Percentiles rank a stretch among this genome's conserved stretches.
These are phyloP conservation scores for Oncorhynchus keta DNA, from an alignment of 2,113 vertebrate species.

Conservation along the genomic window DNA sequence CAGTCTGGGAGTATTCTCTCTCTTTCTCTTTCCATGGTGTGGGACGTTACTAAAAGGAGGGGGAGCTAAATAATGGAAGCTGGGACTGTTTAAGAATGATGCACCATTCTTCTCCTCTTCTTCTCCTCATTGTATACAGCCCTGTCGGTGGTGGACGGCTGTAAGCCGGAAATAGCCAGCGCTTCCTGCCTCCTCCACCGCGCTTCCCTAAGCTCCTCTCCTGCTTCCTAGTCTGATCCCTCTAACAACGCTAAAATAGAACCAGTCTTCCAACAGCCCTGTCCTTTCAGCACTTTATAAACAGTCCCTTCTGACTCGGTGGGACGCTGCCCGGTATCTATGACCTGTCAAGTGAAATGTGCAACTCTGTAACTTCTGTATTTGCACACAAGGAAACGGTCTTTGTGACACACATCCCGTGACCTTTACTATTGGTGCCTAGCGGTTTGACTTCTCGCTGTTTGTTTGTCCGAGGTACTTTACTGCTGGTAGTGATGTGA, in stretches of 20 bases:
- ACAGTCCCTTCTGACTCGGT: conserved; percentile 35
- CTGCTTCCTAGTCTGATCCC: conserved; percentile 30
- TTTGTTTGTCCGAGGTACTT: conserved; percentile 46
- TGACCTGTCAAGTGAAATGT: conserved; percentile 14
- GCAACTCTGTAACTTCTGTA: conserved; percentile 1
- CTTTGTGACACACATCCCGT: conserved; percentile 17
- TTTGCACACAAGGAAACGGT: neutral
- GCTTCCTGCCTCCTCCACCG: conserved; percentile 5
- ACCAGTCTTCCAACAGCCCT: neutral
- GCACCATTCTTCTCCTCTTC: conserved; percentile 2
- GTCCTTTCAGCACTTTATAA: conserved; percentile 36
- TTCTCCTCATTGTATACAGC: conserved; percentile 4
- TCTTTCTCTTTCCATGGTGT: conserved; percentile 8
- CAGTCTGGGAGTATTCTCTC: too few species aligned
- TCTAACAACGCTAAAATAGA: conserved; percentile 46
- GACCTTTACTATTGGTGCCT: conserved; percentile 12
- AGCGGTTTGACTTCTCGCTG: conserved; percentile 11
- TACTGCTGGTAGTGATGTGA: conserved; percentile 31
- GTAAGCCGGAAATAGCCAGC: conserved; percentile 42
- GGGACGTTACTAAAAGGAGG: conserved; percentile 26
- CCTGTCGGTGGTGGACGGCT: conserved; percentile 45
- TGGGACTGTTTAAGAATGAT: conserved; percentile 41
- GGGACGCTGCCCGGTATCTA: conserved; percentile 19
- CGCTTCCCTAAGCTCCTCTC: neutral
- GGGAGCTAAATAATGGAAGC: neutral